Conservation (phyloP, 2,888 invertebrate species). For the Pterostichus madidus region DNA sequence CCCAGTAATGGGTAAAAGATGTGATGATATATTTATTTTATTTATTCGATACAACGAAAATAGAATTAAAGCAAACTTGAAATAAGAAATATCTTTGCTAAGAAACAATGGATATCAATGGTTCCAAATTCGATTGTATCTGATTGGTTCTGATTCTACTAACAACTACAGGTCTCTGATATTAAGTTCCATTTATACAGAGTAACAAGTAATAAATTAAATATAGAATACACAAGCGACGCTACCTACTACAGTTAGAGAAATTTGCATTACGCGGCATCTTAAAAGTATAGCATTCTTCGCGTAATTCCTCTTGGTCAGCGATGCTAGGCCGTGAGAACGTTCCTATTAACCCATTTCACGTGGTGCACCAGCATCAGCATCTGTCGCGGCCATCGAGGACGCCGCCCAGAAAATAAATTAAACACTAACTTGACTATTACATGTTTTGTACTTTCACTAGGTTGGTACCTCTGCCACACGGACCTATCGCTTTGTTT, state of each 20-base stretch:
- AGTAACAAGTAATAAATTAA: too few species aligned
- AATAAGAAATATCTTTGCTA: too few species aligned
- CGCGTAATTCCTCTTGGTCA: background rate
- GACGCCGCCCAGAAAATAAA: slow-evolving; percentile 33
- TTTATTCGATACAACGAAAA: too few species aligned
- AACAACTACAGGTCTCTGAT: too few species aligned
- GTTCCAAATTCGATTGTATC: too few species aligned
- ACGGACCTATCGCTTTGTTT: slow-evolving; percentile 17
- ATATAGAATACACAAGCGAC: background rate
- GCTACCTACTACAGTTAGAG: slow-evolving; percentile 39
- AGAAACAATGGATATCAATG: too few species aligned
- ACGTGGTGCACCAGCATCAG: slow-evolving; percentile 38
- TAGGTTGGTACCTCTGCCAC: background rate
- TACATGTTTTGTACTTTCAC: slow-evolving; percentile 18
- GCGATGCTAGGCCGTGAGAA: slow-evolving; percentile 19
- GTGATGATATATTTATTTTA: too few species aligned
- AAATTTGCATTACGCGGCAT: slow-evolving; percentile 17
- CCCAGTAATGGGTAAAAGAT: too few species aligned
- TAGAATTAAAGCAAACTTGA: too few species aligned
- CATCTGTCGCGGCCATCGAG: background rate
- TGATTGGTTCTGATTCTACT: too few species aligned
- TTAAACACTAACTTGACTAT: background rate
- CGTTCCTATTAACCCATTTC: slow-evolving; percentile 42
- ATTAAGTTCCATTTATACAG: too few species aligned
- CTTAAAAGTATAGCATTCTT: background rate